These are phyloP conservation scores for Dioctria rufipes DNA, from an alignment of 2,888 invertebrate genomes.

Conservation along the genomic window DNA sequence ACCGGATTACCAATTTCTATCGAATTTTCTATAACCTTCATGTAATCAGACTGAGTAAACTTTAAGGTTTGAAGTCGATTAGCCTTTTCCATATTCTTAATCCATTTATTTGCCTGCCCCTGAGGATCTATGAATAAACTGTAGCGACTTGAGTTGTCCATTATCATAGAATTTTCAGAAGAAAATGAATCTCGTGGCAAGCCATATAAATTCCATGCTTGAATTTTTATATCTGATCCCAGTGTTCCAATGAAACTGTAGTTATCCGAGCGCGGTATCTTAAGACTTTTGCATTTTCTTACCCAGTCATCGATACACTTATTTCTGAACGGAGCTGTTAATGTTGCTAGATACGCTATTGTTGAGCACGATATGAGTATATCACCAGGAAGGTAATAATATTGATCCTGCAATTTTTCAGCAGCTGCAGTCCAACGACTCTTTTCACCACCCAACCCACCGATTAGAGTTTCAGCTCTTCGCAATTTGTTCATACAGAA, in stretches of 20 bases:
- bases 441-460: constrained; percentile 91
- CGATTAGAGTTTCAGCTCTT: constrained; percentile 90
- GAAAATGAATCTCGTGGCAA: constrained; percentile 88
- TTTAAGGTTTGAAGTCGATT: constrained; percentile 69
- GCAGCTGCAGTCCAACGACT: constrained; percentile 87
- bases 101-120: constrained; percentile 93
- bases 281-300: constrained; percentile 76
- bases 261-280: constrained; percentile 83
- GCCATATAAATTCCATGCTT: constrained; percentile 87
- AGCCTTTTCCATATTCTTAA: constrained; percentile 84
- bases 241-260: constrained; percentile 83
- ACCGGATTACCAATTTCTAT: constrained; percentile 82
- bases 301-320: constrained; percentile 81
- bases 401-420: constrained; percentile 80
- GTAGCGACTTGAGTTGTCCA: constrained; percentile 87
- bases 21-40: constrained; percentile 76
- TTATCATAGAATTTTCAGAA: constrained; percentile 90
- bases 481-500: constrained; percentile 87
- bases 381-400: constrained; percentile 90
- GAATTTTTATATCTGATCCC: constrained; percentile 84
- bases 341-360: constrained; percentile 91
- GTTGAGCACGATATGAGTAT: constrained; percentile 90
- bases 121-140: constrained; percentile 95
- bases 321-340: constrained; percentile 80
- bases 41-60: constrained; percentile 70